A percentile compares a stretch with the other conserved stretches of the same genome.
These are phyloP conservation scores for Lycopodina hypogea DNA, from an alignment of 37 sponge, comb jelly and placozoan species.

Conservation along the genomic window DNA sequence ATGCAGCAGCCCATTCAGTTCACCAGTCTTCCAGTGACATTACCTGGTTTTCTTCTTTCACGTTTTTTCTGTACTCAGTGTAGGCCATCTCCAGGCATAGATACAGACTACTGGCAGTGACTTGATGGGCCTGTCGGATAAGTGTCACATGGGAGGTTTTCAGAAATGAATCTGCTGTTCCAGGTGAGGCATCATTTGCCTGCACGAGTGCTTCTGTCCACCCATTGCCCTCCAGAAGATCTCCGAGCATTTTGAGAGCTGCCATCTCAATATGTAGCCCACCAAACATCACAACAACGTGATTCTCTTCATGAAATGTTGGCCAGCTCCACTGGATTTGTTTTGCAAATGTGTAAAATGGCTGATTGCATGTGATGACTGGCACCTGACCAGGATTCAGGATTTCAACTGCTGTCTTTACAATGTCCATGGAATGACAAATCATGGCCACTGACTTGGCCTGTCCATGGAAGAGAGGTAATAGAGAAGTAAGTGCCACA, in stretches of 20 bases:
- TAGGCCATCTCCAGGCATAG: constrained; percentile 1
- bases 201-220: constrained; percentile 46
- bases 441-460: constrained; percentile 49
- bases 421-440: constrained; percentile 31
- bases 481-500: neutral
- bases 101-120: constrained; percentile 27
- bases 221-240: constrained; percentile 30
- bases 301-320: constrained; percentile 14
- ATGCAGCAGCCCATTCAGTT: neutral
- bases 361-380: constrained; percentile 43
- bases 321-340: constrained; percentile 43
- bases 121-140: constrained; percentile 20
- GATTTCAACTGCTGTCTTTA: constrained; percentile 40
- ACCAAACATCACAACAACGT: constrained; percentile 46
- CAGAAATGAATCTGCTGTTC: constrained; percentile 2
- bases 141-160: constrained; percentile 2
- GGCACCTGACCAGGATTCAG: constrained; percentile 45
- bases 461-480: constrained; percentile 20
- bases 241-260: constrained; percentile 26
- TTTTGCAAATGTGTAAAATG: constrained; percentile 11
- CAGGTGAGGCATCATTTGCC: constrained; percentile 14
- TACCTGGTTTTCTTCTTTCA: too few relatives aligned
- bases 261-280: constrained; percentile 27
- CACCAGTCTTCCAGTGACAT: too few relatives aligned
- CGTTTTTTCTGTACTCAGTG: too few relatives aligned